A percentile compares a stretch with the other conserved stretches of the same genome.
These are phyloP conservation scores for Nestor notabilis DNA, from an alignment of 2,113 vertebrate genomes.

Conservation along the genomic window DNA sequence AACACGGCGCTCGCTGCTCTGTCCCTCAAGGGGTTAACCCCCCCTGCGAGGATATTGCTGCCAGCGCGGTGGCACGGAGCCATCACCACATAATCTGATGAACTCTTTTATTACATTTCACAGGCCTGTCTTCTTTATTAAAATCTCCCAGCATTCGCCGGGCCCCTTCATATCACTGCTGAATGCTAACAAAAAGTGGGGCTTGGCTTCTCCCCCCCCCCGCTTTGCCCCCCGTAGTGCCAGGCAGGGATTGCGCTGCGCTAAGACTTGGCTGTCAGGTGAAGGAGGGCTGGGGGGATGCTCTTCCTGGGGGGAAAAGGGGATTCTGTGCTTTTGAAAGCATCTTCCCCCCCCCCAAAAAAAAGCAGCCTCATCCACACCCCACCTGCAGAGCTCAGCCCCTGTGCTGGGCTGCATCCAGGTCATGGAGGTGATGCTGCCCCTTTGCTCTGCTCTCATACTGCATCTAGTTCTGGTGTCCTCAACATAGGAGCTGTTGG, in stretches of 20 bases:
- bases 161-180: slow-evolving; percentile 51
- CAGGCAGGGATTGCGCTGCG: not conserved
- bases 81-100: slow-evolving; percentile 92
- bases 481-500: too few species aligned
- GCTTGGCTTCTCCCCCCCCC: not conserved
- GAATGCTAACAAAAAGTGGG: not conserved
- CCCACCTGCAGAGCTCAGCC: not conserved
- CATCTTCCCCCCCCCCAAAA: not conserved
- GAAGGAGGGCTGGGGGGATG: not conserved
- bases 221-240: not conserved
- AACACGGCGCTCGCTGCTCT: not conserved
- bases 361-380: not conserved
- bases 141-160: slow-evolving; percentile 90
- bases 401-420: too few species aligned
- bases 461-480: too few species aligned
- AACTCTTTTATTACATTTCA: slow-evolving; percentile 95
- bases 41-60: slow-evolving; percentile 83
- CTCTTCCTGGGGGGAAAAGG: not conserved
- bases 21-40: slow-evolving; percentile 60
- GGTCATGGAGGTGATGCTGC: too few species aligned
- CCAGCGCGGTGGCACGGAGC: slow-evolving; percentile 78
- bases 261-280: not conserved
- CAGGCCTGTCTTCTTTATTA: slow-evolving; percentile 94
- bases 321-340: not conserved
- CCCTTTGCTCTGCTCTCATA: too few species aligned